Evolutionary conservation across 2,113 vertebrate species (phyloP).

Genomic region (Spea bombifrons): DNA sequence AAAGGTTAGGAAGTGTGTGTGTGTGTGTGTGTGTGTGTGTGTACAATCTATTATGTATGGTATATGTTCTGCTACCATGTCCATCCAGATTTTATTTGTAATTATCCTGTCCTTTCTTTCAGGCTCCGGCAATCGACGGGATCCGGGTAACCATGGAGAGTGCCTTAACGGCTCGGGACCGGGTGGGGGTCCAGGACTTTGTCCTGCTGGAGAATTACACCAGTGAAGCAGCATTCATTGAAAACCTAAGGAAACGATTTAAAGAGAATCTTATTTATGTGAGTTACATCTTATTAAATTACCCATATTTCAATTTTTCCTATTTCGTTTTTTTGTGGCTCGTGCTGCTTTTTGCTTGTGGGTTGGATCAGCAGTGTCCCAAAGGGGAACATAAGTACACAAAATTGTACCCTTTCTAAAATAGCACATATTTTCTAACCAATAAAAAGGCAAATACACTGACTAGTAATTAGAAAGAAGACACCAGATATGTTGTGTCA

Average conservation of each 20-base stretch:
- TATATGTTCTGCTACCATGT: neutral
- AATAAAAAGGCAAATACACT: neutral
- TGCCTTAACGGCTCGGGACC: conserved; percentile 92
- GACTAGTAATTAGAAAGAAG: neutral
- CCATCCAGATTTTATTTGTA: neutral
- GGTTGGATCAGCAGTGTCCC: neutral
- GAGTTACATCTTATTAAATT: conserved; percentile 55
- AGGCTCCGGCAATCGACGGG: conserved; percentile 85
- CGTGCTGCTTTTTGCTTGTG: neutral
- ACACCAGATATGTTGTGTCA: too few relatives aligned
- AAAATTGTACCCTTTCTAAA: neutral
- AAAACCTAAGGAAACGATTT: conserved; percentile 93
- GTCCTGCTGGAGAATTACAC: conserved; percentile 96
- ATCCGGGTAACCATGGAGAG: conserved; percentile 92
- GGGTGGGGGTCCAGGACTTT: conserved; percentile 96
- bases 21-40: too few relatives aligned
- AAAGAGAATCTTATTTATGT: conserved; percentile 97
- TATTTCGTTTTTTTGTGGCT: neutral
- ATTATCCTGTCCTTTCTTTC: conserved; percentile 7
- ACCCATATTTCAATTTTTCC: neutral
- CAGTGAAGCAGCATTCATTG: conserved; percentile 92
- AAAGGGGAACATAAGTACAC: neutral
- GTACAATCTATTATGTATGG: neutral
- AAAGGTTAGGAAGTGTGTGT: too few relatives aligned
- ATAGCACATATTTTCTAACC: neutral